These are phyloP conservation scores for Eulemur rubriventer DNA, from an alignment of 2,797 vertebrate species.

Conservation along the genomic window DNA sequence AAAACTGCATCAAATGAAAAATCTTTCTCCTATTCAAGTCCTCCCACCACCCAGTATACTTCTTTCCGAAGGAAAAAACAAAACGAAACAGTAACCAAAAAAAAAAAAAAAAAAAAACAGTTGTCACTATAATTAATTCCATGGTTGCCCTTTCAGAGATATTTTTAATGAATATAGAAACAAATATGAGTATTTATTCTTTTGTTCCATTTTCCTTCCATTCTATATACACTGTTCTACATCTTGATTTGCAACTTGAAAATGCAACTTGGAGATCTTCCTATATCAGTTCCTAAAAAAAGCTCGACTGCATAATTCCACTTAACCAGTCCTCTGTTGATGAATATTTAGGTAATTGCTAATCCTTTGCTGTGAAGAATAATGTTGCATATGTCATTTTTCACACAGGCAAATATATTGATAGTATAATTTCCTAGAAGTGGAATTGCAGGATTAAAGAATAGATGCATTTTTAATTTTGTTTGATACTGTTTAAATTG, in stretches of 20 bases:
- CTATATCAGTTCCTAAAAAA: background rate
- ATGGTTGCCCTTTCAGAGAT: background rate
- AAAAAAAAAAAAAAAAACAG: background rate
- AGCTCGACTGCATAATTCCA: background rate
- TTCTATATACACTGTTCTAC: background rate
- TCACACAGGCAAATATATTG: background rate
- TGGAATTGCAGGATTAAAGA: background rate
- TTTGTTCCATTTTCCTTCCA: background rate
- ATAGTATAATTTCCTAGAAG: background rate
- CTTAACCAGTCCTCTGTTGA: background rate
- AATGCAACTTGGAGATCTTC: background rate
- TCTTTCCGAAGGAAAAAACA: background rate
- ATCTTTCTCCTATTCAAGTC: background rate
- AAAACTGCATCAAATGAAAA: constrained; percentile 2
- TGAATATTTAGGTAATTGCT: background rate
- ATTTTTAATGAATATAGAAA: background rate
- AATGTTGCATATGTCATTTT: background rate
- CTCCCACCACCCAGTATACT: background rate
- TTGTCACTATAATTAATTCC: background rate
- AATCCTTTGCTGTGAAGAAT: background rate
- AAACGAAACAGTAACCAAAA: background rate
- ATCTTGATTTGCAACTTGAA: constrained; percentile 20
- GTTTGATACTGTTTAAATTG: background rate
- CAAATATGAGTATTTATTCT: background rate
- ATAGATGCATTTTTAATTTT: background rate